These are phyloP conservation scores for Thymallus thymallus DNA, from an alignment of 2,113 vertebrate genomes.

Conservation along the genomic window DNA sequence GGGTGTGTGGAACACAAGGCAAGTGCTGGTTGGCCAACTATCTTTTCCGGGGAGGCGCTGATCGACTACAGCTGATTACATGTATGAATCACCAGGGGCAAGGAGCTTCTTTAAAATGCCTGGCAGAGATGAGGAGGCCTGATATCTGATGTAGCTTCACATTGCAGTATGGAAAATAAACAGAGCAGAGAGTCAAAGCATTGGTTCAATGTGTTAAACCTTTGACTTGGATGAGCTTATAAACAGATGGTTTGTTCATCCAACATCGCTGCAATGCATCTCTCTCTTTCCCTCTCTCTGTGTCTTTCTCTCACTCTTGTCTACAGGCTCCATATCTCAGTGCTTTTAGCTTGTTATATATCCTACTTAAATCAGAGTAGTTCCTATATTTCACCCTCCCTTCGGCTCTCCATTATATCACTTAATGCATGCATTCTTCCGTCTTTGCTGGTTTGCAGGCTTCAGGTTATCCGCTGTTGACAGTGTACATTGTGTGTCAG, in stretches of 20 bases:
- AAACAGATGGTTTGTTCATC: background rate
- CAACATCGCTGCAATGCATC: background rate
- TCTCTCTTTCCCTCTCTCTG: background rate
- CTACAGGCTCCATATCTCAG: background rate
- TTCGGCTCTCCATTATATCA: background rate
- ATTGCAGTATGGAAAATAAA: background rate
- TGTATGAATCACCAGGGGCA: constrained; percentile 19
- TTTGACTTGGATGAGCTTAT: background rate
- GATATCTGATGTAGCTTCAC: constrained; percentile 7
- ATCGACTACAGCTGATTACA: constrained; percentile 46
- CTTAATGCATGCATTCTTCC: background rate
- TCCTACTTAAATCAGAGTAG: background rate
- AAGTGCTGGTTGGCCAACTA: constrained; percentile 1
- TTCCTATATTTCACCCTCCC: background rate
- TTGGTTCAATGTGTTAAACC: background rate
- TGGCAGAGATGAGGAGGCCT: constrained; percentile 19
- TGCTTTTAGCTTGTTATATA: background rate
- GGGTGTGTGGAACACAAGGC: background rate
- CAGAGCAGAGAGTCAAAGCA: background rate
- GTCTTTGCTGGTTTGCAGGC: background rate
- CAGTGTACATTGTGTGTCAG: background rate
- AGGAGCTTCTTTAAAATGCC: constrained; percentile 2
- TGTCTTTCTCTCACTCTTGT: background rate
- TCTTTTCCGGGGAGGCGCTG: constrained; percentile 25
- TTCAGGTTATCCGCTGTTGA: background rate